Conservation (phyloP, 1,140 invertebrate genomes). For the Drosophila athabasca region DNA sequence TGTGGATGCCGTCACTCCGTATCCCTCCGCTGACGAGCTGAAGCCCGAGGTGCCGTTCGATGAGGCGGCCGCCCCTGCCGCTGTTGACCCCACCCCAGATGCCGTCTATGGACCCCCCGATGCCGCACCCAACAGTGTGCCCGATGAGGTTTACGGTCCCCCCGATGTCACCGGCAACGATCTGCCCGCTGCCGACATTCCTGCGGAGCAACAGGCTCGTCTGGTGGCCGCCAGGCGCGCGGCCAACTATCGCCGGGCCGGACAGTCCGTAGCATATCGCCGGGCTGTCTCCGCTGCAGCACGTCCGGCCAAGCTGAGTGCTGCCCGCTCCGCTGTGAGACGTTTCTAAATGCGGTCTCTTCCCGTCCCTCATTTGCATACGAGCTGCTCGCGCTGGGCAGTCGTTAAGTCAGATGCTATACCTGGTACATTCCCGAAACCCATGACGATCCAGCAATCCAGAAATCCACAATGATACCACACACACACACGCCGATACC, state of each 20-base stretch:
- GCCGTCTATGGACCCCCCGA: conserved; percentile 77
- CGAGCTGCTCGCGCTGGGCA: conserved; percentile 26
- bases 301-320: conserved; percentile 66
- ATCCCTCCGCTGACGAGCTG: conserved; percentile 75
- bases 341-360: conserved; percentile 42
- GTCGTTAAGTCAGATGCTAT: conserved; percentile 23
- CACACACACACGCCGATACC: conserved; percentile 7
- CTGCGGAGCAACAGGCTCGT: conserved; percentile 65
- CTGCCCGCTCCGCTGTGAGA: conserved; percentile 33
- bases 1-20: conserved; percentile 71
- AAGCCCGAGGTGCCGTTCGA: conserved; percentile 79
- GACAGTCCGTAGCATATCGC: conserved; percentile 48
- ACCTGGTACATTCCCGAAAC: conserved; percentile 36
- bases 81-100: conserved; percentile 64
- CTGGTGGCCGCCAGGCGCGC: conserved; percentile 64
- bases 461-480: conserved; percentile 32
- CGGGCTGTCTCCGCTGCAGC: conserved; percentile 45
- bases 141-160: conserved; percentile 75
- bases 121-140: conserved; percentile 61
- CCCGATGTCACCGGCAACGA: conserved; percentile 70
- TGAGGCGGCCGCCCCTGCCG: conserved; percentile 60
- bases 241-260: conserved; percentile 55
- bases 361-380: conserved; percentile 1
- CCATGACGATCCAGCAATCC: conserved; percentile 53
- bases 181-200: conserved; percentile 65